phyloP scores from a whole-genome alignment of 2,797 vertebrate genomes.

The Botia kubotai region DNA sequence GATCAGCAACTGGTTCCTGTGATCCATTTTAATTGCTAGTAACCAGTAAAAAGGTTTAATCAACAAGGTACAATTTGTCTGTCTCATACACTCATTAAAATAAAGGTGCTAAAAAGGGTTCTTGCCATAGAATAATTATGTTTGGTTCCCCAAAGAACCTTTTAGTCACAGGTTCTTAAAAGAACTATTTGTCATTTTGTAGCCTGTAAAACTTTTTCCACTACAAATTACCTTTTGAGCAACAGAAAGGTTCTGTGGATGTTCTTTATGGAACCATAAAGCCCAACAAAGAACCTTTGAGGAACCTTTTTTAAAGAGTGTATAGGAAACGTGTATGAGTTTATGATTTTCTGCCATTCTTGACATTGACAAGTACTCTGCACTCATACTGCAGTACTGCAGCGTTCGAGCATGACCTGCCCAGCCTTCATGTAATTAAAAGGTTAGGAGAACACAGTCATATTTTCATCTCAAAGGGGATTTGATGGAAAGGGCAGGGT shows the following conservation, averaged over 20 bases:
- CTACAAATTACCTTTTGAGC: too few species aligned
- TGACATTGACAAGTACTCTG: slow-evolving; percentile 24
- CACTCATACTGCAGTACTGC: slow-evolving; percentile 9
- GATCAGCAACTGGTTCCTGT: not conserved
- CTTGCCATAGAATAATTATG: too few species aligned
- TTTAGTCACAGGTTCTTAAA: too few species aligned
- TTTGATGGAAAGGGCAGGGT: slow-evolving; percentile 59
- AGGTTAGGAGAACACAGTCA: slow-evolving; percentile 56
- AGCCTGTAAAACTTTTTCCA: too few species aligned
- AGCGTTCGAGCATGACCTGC: slow-evolving; percentile 42
- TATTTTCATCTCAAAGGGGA: slow-evolving; percentile 60
- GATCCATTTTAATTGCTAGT: not conserved
- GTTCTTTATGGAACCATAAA: too few species aligned
- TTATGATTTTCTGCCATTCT: slow-evolving; percentile 40
- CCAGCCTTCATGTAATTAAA: slow-evolving; percentile 64
- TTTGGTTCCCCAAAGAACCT: too few species aligned
- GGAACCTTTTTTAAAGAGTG: too few species aligned
- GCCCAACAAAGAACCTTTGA: too few species aligned
- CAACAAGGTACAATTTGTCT: not conserved
- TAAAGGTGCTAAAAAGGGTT: too few species aligned
- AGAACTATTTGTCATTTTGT: too few species aligned
- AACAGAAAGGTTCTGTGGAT: too few species aligned
- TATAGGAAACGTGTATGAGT: not conserved
- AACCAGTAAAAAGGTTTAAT: not conserved
- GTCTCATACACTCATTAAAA: not conserved